Base-by-base conservation (phyloP, 2,888 invertebrate genomes). In the Hemistola chrysoprasaria region DNA sequence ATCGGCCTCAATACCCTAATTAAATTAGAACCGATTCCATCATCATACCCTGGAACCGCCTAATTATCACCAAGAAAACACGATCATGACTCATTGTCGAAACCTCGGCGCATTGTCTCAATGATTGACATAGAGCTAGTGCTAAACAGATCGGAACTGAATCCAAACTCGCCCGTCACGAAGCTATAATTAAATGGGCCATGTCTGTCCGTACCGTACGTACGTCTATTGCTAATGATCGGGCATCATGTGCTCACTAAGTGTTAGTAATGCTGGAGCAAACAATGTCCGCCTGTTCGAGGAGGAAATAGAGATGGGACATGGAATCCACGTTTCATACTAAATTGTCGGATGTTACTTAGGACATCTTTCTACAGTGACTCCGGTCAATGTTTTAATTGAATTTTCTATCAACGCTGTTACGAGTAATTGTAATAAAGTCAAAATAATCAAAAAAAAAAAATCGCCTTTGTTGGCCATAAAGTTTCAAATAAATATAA, bases 141-240 rank as follows among this genome's bases (percentile, higher is more conserved):
- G 50, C 59, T 56, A 59, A 65, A 64, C 59, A 57, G 57, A 67
- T 60, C 53, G 23, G 30, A 38, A 32, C 44, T 48, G 56, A 60
- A 65, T 65, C 62, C 65, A 75, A 78, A 79, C 69, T 71, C 62
- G 72, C 56, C 59, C 64, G 73, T 78, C 79, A 79, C 79, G 79
- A 78, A 53, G 65, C 47, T 59, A 65, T 78, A 76, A 78, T 74
- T 70, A 77, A 68, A 69, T 59, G 61, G 64, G 59, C 68, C 65
- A 62, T 60, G 69, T 68, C 59, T 59, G 58, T 56, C 53, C 40
- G 54, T 57, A n/a, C 45, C 45, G 48, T 47, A 38, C 39, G 47
- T 25, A 39, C 47, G 50, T n/a, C 16, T 40, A 56, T 37, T 52
- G 69, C 71, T 75, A 74, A 74, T 64, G 66, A 71, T 68, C 44